phyloP scores from a whole-genome alignment of 2,113 vertebrate genomes.

The Dasypus novemcinctus region DNA sequence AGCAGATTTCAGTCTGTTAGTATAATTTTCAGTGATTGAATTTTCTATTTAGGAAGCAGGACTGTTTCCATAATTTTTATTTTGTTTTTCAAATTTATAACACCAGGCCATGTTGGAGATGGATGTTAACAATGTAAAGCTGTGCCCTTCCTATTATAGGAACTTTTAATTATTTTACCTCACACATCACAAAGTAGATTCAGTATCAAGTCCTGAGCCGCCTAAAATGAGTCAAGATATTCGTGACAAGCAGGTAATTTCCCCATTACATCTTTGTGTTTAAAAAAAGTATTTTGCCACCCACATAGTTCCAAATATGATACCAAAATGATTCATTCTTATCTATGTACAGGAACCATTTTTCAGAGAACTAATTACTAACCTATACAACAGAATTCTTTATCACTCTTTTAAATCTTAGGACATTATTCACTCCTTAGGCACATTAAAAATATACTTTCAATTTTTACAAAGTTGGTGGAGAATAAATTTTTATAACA shows the following conservation, averaged over 20 bases:
- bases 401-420: not conserved
- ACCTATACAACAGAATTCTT: conserved; percentile 5
- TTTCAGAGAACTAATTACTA: conserved; percentile 37
- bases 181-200: conserved; percentile 16
- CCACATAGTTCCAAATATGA: conserved; percentile 56
- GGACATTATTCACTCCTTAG: not conserved
- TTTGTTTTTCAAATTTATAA: not conserved
- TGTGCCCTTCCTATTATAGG: not conserved
- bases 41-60: not conserved
- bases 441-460: conserved; percentile 16
- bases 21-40: not conserved
- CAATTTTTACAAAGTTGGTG: not conserved
- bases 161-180: conserved; percentile 1
- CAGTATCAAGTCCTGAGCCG: not conserved
- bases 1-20: not conserved
- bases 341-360: not conserved
- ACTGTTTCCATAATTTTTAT: not conserved
- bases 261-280: conserved; percentile 33
- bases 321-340: conserved; percentile 58
- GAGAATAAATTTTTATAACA: not conserved
- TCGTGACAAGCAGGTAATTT: conserved; percentile 38
- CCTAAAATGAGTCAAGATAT: conserved; percentile 26
- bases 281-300: conserved; percentile 47
- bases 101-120: not conserved
- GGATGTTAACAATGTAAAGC: not conserved